Percentiles rank a stretch among this genome's conserved stretches.
phyloP scores from a whole-genome alignment of 2,888 invertebrate genomes.

The Brenthis daphne region DNA sequence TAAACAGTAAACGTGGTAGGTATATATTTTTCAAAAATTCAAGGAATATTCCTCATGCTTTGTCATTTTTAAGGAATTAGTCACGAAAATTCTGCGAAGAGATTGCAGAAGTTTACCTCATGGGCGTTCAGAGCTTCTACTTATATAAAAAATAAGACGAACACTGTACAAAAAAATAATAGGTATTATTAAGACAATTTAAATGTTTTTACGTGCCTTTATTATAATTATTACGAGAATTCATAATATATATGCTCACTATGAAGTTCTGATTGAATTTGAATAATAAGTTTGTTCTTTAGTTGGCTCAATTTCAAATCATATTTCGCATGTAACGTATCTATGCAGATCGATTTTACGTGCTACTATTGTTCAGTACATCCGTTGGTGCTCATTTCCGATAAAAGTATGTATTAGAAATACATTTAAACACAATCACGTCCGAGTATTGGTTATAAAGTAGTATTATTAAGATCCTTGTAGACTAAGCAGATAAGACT shows the following conservation, averaged over 20 bases:
- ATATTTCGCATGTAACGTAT: constrained; percentile 5
- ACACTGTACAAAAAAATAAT: too few species aligned
- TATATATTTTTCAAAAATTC: too few species aligned
- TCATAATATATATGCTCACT: too few species aligned
- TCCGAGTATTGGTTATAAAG: constrained; percentile 57
- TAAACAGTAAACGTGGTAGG: too few species aligned
- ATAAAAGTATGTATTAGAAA: constrained; percentile 36
- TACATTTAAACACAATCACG: constrained; percentile 42
- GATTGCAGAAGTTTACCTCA: not conserved
- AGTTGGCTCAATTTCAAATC: constrained; percentile 9
- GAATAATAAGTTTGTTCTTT: not conserved
- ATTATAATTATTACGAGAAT: too few species aligned
- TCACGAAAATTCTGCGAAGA: not conserved
- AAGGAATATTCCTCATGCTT: not conserved
- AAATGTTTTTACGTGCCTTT: too few species aligned
- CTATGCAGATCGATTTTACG: constrained; percentile 23
- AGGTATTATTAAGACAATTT: too few species aligned
- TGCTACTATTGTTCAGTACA: constrained; percentile 41
- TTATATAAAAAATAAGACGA: too few species aligned
- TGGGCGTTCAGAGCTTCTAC: not conserved
- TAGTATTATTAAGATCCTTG: constrained; percentile 40
- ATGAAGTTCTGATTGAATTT: too few species aligned
- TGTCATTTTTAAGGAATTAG: not conserved
- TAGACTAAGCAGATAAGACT: constrained; percentile 53
- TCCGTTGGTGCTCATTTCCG: constrained; percentile 36